These are phyloP conservation scores for Notarius quadriscutis DNA, from an alignment of 2,113 vertebrate genomes.

Conservation along the genomic window DNA sequence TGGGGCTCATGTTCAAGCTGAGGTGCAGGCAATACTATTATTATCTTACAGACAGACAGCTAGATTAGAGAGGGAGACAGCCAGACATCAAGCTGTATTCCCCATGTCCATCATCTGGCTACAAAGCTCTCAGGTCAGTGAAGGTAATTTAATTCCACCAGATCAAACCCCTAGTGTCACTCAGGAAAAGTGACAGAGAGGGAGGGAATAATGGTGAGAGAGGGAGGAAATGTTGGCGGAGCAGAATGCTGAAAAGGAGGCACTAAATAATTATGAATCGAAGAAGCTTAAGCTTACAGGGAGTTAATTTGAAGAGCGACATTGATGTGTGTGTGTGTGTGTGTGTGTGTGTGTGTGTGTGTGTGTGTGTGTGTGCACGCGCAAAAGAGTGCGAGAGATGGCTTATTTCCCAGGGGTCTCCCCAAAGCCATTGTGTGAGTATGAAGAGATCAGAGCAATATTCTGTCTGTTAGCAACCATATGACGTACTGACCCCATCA, in stretches of 20 bases:
- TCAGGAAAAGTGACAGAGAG: slow-evolving; percentile 69
- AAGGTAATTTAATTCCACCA: slow-evolving; percentile 78
- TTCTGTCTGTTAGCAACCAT: slow-evolving; percentile 79
- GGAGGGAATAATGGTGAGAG: slow-evolving; percentile 47
- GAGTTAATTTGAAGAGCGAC: slow-evolving; percentile 79
- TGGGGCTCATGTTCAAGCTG: slow-evolving; percentile 65
- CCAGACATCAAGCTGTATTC: slow-evolving; percentile 76
- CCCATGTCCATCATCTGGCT: slow-evolving; percentile 68
- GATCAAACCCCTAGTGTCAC: slow-evolving; percentile 72
- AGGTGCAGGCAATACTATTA: slow-evolving; percentile 69
- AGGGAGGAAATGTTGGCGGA: slow-evolving; percentile 45
- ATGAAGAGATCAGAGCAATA: slow-evolving; percentile 81
- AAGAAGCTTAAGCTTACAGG: slow-evolving; percentile 77
- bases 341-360: slow-evolving; percentile 47
- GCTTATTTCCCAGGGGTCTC: slow-evolving; percentile 81
- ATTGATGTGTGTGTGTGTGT: slow-evolving; percentile 44
- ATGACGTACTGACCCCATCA: slow-evolving; percentile 74
- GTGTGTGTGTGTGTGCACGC: slow-evolving; percentile 38
- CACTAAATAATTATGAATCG: slow-evolving; percentile 79
- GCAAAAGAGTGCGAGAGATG: slow-evolving; percentile 64
- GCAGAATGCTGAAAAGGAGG: slow-evolving; percentile 51
- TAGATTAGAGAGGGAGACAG: slow-evolving; percentile 78
- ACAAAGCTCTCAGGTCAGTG: slow-evolving; percentile 70
- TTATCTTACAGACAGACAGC: slow-evolving; percentile 71
- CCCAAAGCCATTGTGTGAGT: slow-evolving; percentile 77